Evolutionary conservation across 2,888 invertebrate species (phyloP).

Genomic region (Pollenia labialis): DNA sequence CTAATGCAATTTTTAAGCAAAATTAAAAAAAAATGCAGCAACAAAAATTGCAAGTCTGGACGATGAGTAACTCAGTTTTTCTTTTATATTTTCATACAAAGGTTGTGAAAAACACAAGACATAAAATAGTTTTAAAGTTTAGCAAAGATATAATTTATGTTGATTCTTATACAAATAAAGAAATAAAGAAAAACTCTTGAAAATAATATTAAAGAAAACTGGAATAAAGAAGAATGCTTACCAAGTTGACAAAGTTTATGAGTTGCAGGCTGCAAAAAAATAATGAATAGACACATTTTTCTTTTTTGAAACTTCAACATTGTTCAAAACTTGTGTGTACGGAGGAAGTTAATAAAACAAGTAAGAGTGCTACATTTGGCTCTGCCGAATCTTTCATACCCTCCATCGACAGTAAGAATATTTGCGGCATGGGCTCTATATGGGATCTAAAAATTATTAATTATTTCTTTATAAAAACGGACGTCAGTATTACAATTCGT

Average conservation of each 20-base stretch:
- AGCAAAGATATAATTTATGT: constrained; percentile 26
- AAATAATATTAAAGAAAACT: not conserved
- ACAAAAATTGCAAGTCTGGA: too few relatives aligned
- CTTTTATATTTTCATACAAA: not conserved
- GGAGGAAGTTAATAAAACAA: not conserved
- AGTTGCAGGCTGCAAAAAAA: not conserved
- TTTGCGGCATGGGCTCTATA: too few relatives aligned
- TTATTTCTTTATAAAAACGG: too few relatives aligned
- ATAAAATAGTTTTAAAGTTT: constrained; percentile 40
- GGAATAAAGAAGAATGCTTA: not conserved
- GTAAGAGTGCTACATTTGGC: not conserved
- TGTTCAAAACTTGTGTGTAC: not conserved
- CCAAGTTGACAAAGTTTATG: too few relatives aligned
- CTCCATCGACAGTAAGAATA: too few relatives aligned
- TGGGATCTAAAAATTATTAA: too few relatives aligned
- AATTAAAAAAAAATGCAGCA: too few relatives aligned
- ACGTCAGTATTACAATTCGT: too few relatives aligned
- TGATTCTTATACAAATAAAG: constrained; percentile 3
- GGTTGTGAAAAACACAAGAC: not conserved
- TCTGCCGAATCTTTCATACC: too few relatives aligned
- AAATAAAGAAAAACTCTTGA: constrained; percentile 11
- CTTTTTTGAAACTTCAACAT: constrained; percentile 26
- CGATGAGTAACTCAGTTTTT: not conserved
- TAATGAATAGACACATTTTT: constrained; percentile 4
- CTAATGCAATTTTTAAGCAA: too few relatives aligned